Percentiles rank a stretch among this genome's conserved stretches.
Evolutionary conservation across 2,113 vertebrate genomes (phyloP).

Genomic region (Aleadryas rufinucha): DNA sequence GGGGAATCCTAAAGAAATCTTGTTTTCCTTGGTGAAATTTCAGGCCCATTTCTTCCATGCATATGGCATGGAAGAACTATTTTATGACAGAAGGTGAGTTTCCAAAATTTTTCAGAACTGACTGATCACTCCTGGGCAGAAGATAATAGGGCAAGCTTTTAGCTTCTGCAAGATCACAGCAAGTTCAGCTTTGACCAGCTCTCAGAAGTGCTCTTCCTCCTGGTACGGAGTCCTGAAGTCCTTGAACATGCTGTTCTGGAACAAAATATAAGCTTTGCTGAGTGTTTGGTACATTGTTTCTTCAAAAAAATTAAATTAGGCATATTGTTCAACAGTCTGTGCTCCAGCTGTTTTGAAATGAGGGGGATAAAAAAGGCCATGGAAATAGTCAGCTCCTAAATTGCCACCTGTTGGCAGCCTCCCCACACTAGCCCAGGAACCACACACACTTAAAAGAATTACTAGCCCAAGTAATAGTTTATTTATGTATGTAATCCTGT

Average conservation of each 20-base stretch:
- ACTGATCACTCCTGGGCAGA: neutral
- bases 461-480: neutral
- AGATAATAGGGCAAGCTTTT: neutral
- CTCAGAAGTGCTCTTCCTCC: neutral
- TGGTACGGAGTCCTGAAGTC: neutral
- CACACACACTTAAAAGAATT: neutral
- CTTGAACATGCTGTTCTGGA: neutral
- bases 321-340: neutral
- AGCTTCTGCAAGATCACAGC: neutral
- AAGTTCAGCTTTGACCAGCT: neutral
- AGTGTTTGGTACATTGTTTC: neutral
- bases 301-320: neutral
- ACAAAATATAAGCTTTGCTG: neutral
- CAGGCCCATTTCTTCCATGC: neutral
- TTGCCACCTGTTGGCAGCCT: neutral
- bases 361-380: neutral
- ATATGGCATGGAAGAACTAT: neutral
- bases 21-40: neutral
- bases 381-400: neutral
- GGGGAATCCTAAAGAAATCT: neutral
- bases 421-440: neutral
- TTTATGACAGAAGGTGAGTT: neutral
- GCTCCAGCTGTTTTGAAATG: neutral
- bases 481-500: neutral
- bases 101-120: neutral